Evolutionary conservation across 2,113 vertebrate species (phyloP), one percentile per base, ranked within the genome.

Genomic region (Danionella cerebrum): DNA sequence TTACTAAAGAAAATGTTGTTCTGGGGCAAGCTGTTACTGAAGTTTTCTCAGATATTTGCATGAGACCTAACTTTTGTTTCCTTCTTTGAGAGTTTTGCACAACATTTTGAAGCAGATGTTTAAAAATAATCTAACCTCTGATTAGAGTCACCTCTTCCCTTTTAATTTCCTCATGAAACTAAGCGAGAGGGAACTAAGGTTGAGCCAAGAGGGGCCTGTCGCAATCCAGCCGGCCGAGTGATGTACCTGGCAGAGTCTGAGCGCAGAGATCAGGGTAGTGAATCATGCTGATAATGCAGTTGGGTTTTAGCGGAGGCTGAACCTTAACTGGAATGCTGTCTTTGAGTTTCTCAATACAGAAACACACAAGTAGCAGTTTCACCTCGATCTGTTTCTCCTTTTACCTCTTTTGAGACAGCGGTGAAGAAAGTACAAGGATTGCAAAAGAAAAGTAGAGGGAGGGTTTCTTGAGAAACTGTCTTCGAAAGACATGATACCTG

Each of bases 101-200:
- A 69, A 78, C 45, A 55, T 62, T 63, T 64, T 66, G 62, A 72
- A 84, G 77, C 77, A 75, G 75, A 70, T 79, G 72, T 80, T 81
- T 86, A 87, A 89, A 87, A 84, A 74, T 81, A 77, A 66, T 60
- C 44, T 54, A 70, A 71, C 58, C 65, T 54, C 78, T 76, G 85
- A 88, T 88, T 73, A 81, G 68, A 84, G 87, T 90, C 79, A 87
- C 85, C 76, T 90, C 85, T 92, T 91, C 86, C 85, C 71, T 79
- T 91, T 91, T 90, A 86, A 85, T 70, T 75, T 87, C 84, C 84
- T 80, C 84, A 87, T 85, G 84, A 84, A 81, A 90, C 81, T 83
- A 71, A 68, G 83, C 76, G 83, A 84, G 89, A 89, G 84, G 80
- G 85, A 87, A 88, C 83, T 89, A 84, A 80, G 63, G 50, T 84